A percentile compares a stretch with the other conserved stretches of the same genome.
These are phyloP conservation scores for Alloplasta piceator DNA, from an alignment of 2,888 invertebrate genomes.

Conservation along the genomic window DNA sequence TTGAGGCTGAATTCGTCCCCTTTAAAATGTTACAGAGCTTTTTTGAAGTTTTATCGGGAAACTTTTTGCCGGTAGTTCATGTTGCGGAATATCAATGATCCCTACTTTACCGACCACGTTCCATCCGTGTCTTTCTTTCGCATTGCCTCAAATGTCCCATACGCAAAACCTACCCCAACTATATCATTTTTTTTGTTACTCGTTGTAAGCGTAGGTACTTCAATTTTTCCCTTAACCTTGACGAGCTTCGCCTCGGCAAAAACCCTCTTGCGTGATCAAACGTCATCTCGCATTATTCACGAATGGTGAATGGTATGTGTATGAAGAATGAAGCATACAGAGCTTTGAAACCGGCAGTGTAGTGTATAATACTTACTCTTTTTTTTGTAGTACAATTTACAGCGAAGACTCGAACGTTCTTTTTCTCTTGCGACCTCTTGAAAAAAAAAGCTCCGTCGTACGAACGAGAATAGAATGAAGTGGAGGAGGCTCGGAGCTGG, in stretches of 20 bases:
- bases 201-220: neutral
- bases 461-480: conserved; percentile 17
- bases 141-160: neutral
- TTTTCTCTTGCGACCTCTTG: conserved; percentile 38
- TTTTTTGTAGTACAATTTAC: neutral
- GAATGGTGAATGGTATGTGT: neutral
- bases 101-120: too few species aligned
- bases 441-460: conserved; percentile 25
- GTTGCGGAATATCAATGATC: too few species aligned
- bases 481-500: conserved; percentile 5
- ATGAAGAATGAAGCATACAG: conserved; percentile 9
- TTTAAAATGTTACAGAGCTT: too few species aligned
- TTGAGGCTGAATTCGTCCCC: too few species aligned
- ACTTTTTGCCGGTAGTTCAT: too few species aligned
- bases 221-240: neutral
- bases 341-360: conserved; percentile 27
- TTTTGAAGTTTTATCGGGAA: too few species aligned
- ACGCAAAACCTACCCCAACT: too few species aligned
- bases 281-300: conserved; percentile 39
- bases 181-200: too few species aligned
- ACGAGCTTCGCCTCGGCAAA: neutral
- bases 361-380: conserved; percentile 11
- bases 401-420: conserved; percentile 2
- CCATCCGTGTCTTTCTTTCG: conserved; percentile 15
- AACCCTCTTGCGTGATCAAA: conserved; percentile 19